Conservation (phyloP, 2,113 vertebrate species). For the Peromyscus californicus region DNA sequence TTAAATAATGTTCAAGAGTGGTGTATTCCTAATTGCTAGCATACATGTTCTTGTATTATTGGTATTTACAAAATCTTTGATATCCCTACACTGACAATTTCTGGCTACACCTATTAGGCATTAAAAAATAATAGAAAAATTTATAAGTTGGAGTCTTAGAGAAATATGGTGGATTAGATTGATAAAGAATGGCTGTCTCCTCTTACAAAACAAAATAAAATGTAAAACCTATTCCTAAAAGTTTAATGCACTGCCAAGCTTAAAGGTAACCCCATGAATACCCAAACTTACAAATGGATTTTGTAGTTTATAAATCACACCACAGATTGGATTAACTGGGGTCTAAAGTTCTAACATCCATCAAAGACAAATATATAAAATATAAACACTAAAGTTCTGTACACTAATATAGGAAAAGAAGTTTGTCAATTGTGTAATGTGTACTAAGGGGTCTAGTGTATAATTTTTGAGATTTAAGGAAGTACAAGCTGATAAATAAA, state of each 20-base stretch:
- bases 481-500: not conserved
- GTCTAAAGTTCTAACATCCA: not conserved
- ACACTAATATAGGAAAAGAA: not conserved
- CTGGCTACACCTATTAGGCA: slow-evolving; percentile 9
- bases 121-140: not conserved
- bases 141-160: not conserved
- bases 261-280: not conserved
- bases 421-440: not conserved
- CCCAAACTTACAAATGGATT: not conserved
- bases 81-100: not conserved
- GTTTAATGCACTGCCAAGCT: not conserved
- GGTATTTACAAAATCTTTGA: not conserved
- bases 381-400: slow-evolving; percentile 35
- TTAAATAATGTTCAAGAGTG: slow-evolving; percentile 7
- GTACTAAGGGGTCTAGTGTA: not conserved
- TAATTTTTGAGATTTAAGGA: not conserved
- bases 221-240: not conserved
- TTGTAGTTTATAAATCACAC: not conserved
- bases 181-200: not conserved
- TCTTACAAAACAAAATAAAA: not conserved
- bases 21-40: not conserved
- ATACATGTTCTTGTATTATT: not conserved
- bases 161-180: not conserved
- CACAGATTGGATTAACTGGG: not conserved
- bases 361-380: not conserved